These are phyloP conservation scores for Cryptotis parvus DNA, from an alignment of 2,113 vertebrate species.

Conservation along the genomic window DNA sequence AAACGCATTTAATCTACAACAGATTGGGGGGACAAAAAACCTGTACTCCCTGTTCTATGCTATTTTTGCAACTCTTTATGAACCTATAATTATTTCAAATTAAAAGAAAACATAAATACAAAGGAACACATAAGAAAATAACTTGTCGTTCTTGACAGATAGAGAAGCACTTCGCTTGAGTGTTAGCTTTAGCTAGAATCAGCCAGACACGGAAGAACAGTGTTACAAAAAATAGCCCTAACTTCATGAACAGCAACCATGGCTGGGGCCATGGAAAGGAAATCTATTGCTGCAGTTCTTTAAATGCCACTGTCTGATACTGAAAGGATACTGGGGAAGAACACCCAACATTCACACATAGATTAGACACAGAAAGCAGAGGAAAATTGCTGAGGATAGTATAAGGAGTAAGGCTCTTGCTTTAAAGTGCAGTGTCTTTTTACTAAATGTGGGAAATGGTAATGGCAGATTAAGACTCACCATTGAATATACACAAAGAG, in stretches of 20 bases:
- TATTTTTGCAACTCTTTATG: conserved; percentile 33
- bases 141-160: not conserved
- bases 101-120: not conserved
- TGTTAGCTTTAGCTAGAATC: not conserved
- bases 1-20: not conserved
- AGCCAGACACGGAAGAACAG: not conserved
- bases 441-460: too few relatives aligned
- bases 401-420: too few relatives aligned
- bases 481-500: too few relatives aligned
- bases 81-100: conserved; percentile 51
- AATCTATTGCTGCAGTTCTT: not conserved
- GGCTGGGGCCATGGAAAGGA: not conserved
- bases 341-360: not conserved
- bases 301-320: not conserved
- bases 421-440: too few relatives aligned
- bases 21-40: not conserved
- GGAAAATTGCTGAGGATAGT: too few relatives aligned
- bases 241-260: not conserved
- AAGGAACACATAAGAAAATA: not conserved
- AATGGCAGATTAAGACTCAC: too few relatives aligned
- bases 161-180: not conserved
- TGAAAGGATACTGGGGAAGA: not conserved
- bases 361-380: not conserved
- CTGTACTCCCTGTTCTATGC: not conserved
- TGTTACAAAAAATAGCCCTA: not conserved